phyloP scores from a whole-genome alignment of 2,888 invertebrate species.

The Eristalis tenax region DNA sequence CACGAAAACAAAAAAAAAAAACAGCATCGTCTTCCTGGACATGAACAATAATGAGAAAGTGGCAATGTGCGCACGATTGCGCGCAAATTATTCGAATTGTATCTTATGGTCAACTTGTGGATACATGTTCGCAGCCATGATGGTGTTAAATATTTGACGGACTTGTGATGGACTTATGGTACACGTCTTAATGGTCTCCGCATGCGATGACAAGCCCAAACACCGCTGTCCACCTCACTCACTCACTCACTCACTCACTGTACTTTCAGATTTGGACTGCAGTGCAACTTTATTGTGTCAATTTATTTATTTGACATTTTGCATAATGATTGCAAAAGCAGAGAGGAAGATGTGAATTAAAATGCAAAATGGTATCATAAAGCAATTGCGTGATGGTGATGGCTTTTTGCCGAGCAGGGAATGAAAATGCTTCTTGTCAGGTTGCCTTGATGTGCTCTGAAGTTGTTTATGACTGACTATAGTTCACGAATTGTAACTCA shows the following conservation, averaged over 20 bases:
- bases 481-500: not conserved
- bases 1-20: slow-evolving; percentile 2
- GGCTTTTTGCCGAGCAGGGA: no score
- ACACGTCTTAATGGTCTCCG: slow-evolving; percentile 28
- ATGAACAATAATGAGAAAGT: slow-evolving; percentile 57
- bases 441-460: not conserved
- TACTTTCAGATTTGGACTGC: not conserved
- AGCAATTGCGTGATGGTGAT: not conserved
- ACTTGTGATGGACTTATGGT: slow-evolving; percentile 62
- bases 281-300: slow-evolving; percentile 18
- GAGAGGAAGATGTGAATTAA: slow-evolving; percentile 48
- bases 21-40: slow-evolving; percentile 19
- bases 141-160: slow-evolving; percentile 46
- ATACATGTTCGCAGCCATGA: not conserved
- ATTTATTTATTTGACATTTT: slow-evolving; percentile 49
- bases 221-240: not conserved
- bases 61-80: slow-evolving; percentile 22
- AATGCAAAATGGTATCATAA: slow-evolving; percentile 44
- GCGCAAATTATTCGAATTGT: slow-evolving; percentile 46
- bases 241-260: not conserved
- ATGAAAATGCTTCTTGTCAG: no score
- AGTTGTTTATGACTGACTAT: not conserved
- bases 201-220: slow-evolving; percentile 17
- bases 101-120: slow-evolving; percentile 11
- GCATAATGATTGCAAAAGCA: slow-evolving; percentile 28